phyloP scores from a whole-genome alignment of 1,140 invertebrate genomes.

The Samia ricini region DNA sequence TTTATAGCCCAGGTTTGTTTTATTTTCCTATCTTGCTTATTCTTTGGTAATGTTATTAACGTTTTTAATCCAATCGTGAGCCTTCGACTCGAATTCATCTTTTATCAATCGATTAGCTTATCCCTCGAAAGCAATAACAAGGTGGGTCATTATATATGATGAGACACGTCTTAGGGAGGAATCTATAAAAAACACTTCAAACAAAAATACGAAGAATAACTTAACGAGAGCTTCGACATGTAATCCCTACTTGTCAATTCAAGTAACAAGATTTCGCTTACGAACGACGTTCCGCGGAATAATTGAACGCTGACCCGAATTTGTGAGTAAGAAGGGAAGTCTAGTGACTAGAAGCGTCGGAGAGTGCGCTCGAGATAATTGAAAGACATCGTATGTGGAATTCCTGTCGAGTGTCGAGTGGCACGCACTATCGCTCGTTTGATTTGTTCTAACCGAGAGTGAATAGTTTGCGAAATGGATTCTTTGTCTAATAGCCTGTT shows the following conservation, averaged over 20 bases:
- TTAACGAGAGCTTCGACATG: neutral
- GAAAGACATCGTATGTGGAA: constrained; percentile 56
- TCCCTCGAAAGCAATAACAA: neutral
- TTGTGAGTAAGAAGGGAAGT: constrained; percentile 25
- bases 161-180: neutral
- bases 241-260: constrained; percentile 22
- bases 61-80: no score
- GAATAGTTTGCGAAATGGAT: neutral
- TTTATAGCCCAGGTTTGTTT: no score
- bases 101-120: no score
- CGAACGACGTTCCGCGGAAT: constrained; percentile 29
- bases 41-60: no score
- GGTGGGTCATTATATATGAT: neutral
- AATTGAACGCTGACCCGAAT: constrained; percentile 37
- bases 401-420: constrained; percentile 22
- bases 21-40: no score
- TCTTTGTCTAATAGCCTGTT: neutral
- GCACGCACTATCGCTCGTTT: constrained; percentile 41
- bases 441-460: neutral
- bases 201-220: neutral
- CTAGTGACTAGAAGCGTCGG: constrained; percentile 21
- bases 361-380: constrained; percentile 54
- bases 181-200: neutral
- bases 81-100: no score
- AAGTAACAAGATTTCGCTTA: constrained; percentile 28